Evolutionary conservation across 2,113 vertebrate species (phyloP).

Genomic region (Pristiophorus japonicus): DNA sequence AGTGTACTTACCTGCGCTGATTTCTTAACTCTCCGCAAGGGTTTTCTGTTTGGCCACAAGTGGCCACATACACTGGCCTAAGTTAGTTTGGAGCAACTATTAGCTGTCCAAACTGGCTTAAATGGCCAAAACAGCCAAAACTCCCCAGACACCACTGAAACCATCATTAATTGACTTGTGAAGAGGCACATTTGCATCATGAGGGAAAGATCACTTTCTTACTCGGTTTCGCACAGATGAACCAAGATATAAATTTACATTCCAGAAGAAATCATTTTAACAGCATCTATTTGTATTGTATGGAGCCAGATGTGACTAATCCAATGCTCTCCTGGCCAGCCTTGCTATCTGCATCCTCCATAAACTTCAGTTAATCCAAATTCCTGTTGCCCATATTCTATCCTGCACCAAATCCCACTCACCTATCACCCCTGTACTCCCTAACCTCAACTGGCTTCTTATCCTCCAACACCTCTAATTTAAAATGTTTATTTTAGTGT

Average conservation of each 20-base stretch:
- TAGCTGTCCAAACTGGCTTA: no score
- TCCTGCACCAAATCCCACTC: not conserved
- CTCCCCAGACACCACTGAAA: conserved; percentile 4
- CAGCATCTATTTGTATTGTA: not conserved
- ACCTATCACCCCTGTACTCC: not conserved
- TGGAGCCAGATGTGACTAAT: not conserved
- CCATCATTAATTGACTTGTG: not conserved
- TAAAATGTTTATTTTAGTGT: not conserved
- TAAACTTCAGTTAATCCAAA: not conserved
- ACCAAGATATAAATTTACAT: not conserved
- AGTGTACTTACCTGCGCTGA: no score
- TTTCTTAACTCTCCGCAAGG: no score
- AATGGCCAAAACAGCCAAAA: no score
- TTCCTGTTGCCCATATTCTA: not conserved
- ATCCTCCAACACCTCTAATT: not conserved
- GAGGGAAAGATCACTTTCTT: not conserved
- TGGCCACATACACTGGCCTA: no score
- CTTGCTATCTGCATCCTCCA: not conserved
- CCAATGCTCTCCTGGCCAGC: not conserved
- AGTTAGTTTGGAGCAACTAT: no score
- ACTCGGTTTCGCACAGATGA: not conserved
- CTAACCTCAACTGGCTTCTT: not conserved
- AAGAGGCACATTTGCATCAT: not conserved
- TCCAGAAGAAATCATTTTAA: not conserved
- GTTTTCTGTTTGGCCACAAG: no score